phyloP scores from a whole-genome alignment of 1,140 invertebrate species.

The Chironomus striatipennis region DNA sequence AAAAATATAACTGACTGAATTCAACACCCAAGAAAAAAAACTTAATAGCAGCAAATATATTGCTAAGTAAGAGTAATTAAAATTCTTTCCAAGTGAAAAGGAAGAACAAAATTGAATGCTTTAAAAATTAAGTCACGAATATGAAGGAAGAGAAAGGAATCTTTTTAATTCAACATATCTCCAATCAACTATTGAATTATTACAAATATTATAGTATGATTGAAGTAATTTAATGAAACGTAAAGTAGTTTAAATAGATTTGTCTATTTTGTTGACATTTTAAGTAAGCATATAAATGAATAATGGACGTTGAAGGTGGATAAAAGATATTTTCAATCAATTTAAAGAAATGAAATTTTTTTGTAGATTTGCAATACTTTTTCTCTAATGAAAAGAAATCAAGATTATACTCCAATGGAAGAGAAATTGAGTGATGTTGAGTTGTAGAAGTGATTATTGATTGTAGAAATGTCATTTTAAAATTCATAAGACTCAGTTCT shows the following conservation, averaged over 20 bases:
- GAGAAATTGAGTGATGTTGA: too few relatives aligned
- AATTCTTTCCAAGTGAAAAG: too few relatives aligned
- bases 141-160: not conserved
- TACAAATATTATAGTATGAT: not conserved
- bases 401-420: too few relatives aligned
- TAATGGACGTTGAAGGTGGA: not conserved
- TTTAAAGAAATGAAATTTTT: not conserved
- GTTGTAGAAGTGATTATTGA: too few relatives aligned
- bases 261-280: slow-evolving; percentile 13
- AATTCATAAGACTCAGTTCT: too few relatives aligned
- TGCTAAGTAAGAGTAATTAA: too few relatives aligned
- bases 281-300: slow-evolving; percentile 14
- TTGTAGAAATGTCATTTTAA: too few relatives aligned
- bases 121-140: too few relatives aligned
- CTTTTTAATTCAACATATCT: slow-evolving; percentile 15
- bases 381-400: not conserved
- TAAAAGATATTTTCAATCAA: not conserved
- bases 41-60: too few relatives aligned
- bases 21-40: too few relatives aligned
- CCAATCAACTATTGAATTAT: slow-evolving; percentile 1
- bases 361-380: slow-evolving; percentile 13
- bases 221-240: not conserved
- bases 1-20: too few relatives aligned
- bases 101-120: too few relatives aligned
- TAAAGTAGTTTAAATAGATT: not conserved